phyloP scores from a whole-genome alignment of 2,797 vertebrate genomes.

The Halcyon leucocephala region DNA sequence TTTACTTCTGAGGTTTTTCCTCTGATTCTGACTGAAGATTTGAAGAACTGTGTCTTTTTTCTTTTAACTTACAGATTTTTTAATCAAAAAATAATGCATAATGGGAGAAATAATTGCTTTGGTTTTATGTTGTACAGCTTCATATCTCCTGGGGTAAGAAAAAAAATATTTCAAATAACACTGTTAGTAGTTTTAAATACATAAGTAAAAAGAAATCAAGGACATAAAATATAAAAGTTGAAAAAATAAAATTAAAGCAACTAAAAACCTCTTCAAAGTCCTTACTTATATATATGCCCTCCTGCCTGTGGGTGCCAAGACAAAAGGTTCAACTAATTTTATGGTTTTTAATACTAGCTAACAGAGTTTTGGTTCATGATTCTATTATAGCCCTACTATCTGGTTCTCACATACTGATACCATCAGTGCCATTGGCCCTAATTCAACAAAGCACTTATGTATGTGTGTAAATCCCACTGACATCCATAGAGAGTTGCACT shows the following conservation, averaged over 20 bases:
- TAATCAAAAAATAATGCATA: neutral
- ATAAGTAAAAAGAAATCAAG: neutral
- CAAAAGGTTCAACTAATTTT: neutral
- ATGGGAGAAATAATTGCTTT: constrained; percentile 30
- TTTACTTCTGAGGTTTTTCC: neutral
- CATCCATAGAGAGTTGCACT: neutral
- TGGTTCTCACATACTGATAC: neutral
- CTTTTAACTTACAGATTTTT: neutral
- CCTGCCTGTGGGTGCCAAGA: neutral
- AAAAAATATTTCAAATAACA: neutral
- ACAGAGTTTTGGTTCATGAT: neutral
- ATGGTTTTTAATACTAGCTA: neutral
- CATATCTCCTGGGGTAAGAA: neutral
- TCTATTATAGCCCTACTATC: neutral
- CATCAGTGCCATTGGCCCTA: neutral
- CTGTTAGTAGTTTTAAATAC: constrained; percentile 6
- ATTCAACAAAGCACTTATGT: neutral
- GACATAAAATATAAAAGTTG: neutral
- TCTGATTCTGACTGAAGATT: constrained; percentile 18
- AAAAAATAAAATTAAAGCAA: neutral
- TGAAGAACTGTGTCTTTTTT: neutral
- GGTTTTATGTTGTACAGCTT: neutral
- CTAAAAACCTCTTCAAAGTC: neutral
- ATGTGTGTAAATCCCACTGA: neutral
- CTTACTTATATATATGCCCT: neutral